Percentiles rank a stretch among this genome's conserved stretches.
phyloP scores from a whole-genome alignment of 2,113 vertebrate species.

The Thomomys bottae region DNA sequence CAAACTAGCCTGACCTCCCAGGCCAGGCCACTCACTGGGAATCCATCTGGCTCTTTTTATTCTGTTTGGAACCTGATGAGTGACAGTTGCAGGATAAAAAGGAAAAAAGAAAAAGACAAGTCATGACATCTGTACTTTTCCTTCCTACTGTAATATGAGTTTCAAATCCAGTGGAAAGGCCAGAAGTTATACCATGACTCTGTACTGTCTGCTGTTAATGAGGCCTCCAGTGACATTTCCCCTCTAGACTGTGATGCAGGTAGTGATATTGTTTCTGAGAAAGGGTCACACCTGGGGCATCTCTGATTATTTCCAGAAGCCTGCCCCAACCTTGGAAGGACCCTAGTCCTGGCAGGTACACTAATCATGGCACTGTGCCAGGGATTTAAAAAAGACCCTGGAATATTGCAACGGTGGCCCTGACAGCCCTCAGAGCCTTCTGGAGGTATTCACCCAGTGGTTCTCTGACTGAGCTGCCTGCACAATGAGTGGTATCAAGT shows the following conservation, averaged over 20 bases:
- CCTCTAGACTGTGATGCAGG: conserved; percentile 49
- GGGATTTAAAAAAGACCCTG: neutral
- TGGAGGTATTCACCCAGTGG: neutral
- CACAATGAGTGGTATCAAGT: too few species aligned
- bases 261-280: conserved; percentile 60
- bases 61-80: conserved; percentile 67
- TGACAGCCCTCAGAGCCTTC: neutral
- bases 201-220: conserved; percentile 75
- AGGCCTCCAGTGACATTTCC: conserved; percentile 78
- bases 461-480: neutral
- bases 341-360: conserved; percentile 34
- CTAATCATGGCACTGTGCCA: conserved; percentile 55
- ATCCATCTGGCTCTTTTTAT: conserved; percentile 49
- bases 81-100: conserved; percentile 69
- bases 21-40: conserved; percentile 1
- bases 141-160: conserved; percentile 73
- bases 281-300: conserved; percentile 48
- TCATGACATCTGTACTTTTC: conserved; percentile 70
- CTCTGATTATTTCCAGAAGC: conserved; percentile 64
- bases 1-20: conserved; percentile 50
- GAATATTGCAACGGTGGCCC: neutral
- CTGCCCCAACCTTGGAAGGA: neutral
- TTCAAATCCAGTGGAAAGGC: conserved; percentile 73
- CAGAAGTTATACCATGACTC: conserved; percentile 64
- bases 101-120: conserved; percentile 72